phyloP scores from a whole-genome alignment of 2,113 vertebrate species.

The Sakesphorus luctuosus region DNA sequence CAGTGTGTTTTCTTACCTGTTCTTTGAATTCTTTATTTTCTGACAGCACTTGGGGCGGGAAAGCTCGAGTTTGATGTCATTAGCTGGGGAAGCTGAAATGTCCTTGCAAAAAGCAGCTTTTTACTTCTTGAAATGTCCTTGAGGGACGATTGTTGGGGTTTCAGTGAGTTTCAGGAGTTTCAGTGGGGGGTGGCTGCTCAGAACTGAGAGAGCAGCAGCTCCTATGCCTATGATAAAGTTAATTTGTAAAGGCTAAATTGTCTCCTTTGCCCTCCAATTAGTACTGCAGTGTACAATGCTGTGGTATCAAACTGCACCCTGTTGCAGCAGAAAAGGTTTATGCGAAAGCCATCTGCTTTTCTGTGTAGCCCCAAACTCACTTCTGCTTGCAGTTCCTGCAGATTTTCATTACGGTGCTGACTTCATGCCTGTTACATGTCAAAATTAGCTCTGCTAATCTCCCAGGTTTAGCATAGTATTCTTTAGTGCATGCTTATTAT shows the following conservation, averaged over 20 bases:
- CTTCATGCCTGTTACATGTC: neutral
- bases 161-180: neutral
- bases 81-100: neutral
- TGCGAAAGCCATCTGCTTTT: conserved; percentile 20
- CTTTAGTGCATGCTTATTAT: neutral
- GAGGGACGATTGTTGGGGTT: neutral
- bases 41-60: neutral
- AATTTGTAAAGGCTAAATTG: neutral
- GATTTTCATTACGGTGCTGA: neutral
- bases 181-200: neutral
- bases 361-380: neutral
- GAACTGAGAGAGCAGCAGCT: neutral
- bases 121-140: neutral
- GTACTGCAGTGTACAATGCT: neutral
- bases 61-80: neutral
- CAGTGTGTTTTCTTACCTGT: neutral
- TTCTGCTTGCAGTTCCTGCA: neutral
- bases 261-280: neutral
- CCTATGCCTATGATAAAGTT: neutral
- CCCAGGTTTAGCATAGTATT: neutral
- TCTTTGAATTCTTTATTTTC: neutral
- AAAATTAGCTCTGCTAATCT: neutral
- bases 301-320: neutral
- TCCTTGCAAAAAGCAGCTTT: neutral
- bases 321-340: neutral